phyloP scores from a whole-genome alignment of 2,797 vertebrate genomes.

The Chrysolophus pictus region DNA sequence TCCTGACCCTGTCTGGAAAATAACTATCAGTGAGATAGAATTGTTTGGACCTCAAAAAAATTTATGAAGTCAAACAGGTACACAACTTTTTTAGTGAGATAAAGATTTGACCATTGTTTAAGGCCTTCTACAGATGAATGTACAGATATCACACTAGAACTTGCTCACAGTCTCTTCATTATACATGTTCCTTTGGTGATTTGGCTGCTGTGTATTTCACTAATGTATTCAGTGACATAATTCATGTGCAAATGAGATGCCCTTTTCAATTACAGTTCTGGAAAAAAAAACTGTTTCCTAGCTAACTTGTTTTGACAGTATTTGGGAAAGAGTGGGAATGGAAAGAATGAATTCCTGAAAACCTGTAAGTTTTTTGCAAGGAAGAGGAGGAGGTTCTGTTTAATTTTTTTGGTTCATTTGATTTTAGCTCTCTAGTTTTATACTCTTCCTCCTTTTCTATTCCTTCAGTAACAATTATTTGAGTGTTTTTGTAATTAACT shows the following conservation, averaged over 20 bases:
- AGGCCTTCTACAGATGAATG: neutral
- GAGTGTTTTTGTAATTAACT: slow-evolving; percentile 1
- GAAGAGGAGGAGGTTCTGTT: neutral
- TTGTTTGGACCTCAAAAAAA: neutral
- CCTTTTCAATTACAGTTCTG: slow-evolving; percentile 11
- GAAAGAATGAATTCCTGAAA: neutral
- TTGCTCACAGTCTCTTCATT: neutral
- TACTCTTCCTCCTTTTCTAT: neutral
- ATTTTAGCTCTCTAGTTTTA: neutral
- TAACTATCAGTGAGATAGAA: fast-evolving
- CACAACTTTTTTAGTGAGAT: neutral
- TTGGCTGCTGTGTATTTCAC: slow-evolving; percentile 2
- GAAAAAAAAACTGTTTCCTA: neutral
- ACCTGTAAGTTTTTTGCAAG: neutral
- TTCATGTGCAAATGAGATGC: slow-evolving; percentile 28
- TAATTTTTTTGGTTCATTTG: neutral
- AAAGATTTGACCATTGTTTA: neutral
- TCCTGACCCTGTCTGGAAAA: neutral
- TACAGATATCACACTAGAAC: neutral
- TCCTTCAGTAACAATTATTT: neutral
- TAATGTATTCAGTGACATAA: slow-evolving; percentile 10
- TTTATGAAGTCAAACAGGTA: neutral
- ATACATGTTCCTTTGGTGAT: neutral
- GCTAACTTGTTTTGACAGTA: slow-evolving; percentile 20
- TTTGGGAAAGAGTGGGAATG: neutral